Percentiles rank a stretch among this genome's conserved stretches.
These are phyloP conservation scores for Uropsilus gracilis DNA, from an alignment of 2,113 vertebrate genomes.

Conservation along the genomic window DNA sequence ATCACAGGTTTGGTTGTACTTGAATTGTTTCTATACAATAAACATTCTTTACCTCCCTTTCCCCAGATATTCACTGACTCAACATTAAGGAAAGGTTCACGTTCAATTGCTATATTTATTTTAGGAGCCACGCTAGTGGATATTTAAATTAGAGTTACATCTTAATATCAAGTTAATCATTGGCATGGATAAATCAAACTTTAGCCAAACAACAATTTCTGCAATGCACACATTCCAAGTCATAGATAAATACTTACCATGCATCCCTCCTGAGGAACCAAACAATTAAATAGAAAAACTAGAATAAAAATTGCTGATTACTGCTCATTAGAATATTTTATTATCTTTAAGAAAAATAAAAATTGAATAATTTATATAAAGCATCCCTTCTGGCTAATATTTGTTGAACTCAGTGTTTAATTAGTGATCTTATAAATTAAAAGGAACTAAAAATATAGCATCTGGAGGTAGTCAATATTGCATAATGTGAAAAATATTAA, in stretches of 20 bases:
- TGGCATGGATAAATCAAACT: background rate
- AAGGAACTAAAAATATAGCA: background rate
- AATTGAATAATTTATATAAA: background rate
- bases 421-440: conserved; percentile 23
- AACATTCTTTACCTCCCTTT: background rate
- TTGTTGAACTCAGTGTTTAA: background rate
- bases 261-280: background rate
- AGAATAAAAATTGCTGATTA: background rate
- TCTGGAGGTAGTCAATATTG: background rate
- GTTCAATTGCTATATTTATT: background rate
- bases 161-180: conserved; percentile 12
- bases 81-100: background rate
- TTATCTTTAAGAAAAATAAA: conserved; percentile 27
- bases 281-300: background rate
- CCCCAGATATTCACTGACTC: background rate
- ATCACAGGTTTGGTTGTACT: background rate
- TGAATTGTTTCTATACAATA: background rate
- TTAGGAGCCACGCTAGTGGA: background rate
- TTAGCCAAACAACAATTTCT: background rate
- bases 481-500: conserved; percentile 10
- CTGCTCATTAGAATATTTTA: background rate
- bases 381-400: background rate
- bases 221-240: background rate
- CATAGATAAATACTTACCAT: background rate
- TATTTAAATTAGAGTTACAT: background rate